A percentile compares a stretch with the other conserved stretches of the same genome.
Conservation (phyloP, 2,888 invertebrate genomes). For the Luffia ferchaultella region DNA sequence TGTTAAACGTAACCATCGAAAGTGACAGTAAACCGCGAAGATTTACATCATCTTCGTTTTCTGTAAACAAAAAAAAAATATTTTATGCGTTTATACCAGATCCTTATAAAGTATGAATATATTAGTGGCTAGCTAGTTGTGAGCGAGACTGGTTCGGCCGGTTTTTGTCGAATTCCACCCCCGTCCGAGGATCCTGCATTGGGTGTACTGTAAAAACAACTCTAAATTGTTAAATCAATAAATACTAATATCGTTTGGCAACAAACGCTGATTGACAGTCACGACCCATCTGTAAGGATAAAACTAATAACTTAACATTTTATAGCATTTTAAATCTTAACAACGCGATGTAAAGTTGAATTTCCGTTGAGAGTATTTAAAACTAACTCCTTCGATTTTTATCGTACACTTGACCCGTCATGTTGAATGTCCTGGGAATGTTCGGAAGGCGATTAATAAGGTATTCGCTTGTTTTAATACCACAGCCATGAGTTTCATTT, state of each 20-base stretch:
- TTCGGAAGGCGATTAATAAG: slow-evolving; percentile 37
- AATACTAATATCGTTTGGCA: slow-evolving; percentile 15
- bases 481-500: background rate
- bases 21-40: background rate
- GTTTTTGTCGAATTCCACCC: slow-evolving; percentile 59
- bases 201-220: slow-evolving; percentile 4
- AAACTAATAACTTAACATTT: slow-evolving; percentile 35
- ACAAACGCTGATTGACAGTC: slow-evolving; percentile 32
- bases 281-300: slow-evolving; percentile 51
- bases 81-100: background rate
- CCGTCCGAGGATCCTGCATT: slow-evolving; percentile 35
- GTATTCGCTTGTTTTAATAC: background rate
- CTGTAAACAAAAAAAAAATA: background rate
- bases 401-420: slow-evolving; percentile 56
- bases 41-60: background rate
- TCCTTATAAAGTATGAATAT: background rate
- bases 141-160: slow-evolving; percentile 42
- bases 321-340: slow-evolving; percentile 19
- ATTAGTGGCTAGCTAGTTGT: slow-evolving; percentile 1
- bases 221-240: slow-evolving; percentile 1
- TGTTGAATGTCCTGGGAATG: slow-evolving; percentile 54
- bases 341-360: too few species aligned
- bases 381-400: slow-evolving; percentile 51
- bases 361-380: slow-evolving; percentile 25
- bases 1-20: background rate